phyloP scores from a whole-genome alignment of 2,113 vertebrate species.

The Egretta garzetta region DNA sequence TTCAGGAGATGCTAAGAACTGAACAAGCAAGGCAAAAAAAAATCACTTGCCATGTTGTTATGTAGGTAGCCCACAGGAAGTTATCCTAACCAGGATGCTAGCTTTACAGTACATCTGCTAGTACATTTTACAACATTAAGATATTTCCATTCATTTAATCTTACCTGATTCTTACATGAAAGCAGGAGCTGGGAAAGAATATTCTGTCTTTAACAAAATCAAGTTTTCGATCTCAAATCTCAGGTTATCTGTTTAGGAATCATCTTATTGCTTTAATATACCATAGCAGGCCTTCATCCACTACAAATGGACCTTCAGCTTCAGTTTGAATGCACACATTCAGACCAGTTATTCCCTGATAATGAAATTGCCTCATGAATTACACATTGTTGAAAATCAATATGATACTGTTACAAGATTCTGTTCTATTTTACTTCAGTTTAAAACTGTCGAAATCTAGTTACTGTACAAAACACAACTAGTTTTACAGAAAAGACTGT shows the following conservation, averaged over 20 bases:
- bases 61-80: neutral
- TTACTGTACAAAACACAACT: neutral
- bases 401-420: neutral
- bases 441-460: neutral
- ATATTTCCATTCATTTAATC: neutral
- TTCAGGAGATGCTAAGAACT: neutral
- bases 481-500: neutral
- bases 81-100: neutral
- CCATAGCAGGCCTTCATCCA: neutral
- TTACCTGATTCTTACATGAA: neutral
- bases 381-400: neutral
- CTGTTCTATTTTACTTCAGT: neutral
- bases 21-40: neutral
- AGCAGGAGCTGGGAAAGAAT: neutral
- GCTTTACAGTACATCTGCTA: neutral
- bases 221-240: neutral
- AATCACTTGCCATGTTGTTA: neutral
- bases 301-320: neutral
- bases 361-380: neutral
- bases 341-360: neutral
- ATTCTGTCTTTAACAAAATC: neutral
- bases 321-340: neutral
- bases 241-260: neutral
- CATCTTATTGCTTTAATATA: neutral
- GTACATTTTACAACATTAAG: neutral